Base-by-base conservation (phyloP, 2,797 vertebrate species). In the Sebastes glaucus region DNA sequence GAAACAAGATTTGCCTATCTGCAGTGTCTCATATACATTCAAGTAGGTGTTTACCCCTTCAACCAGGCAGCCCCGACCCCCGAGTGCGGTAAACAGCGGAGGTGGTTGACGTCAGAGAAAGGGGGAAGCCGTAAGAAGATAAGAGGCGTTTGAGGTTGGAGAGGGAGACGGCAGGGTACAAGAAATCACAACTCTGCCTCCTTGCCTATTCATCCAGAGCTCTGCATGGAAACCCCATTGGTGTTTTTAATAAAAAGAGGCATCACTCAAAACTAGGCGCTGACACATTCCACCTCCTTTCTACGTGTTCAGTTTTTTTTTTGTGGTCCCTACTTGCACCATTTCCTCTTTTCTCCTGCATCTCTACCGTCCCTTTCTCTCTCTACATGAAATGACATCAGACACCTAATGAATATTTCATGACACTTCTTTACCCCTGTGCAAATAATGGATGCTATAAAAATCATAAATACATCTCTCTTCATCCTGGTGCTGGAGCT, bases 331-430 rank as follows among this genome's bases (percentile, higher is more conserved):
- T 13, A 27, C 61, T 71, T 81, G 57, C 32, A 32, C 49, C 63
- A 18, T 70, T 81, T 71, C 61, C 20, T 33, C 63, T 83, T 78
- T 83, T 62, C 76, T 52, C 28, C 46, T 30, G 73, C 77, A 80
- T 85, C 55, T 61, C 74, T 38, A n/a, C 76, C 33, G 49, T 73
- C 30, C 61, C 56, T 74, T 80, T 87, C 79, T 74, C 27, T 68
- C 27, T 66, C 66, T 55, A 75, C 76, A 75, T 84, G 81, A 90
- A 89, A 86, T 88, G 81, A 89, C 89, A 93, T 89, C 87, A 91
- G 87, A 88, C 74, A 80, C 77, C 65, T 81, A 62, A 93, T 93
- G 81, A 78, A 93, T 94, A 91, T 91, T 93, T 89, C 83, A 94
- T 89, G 83, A 74, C 67, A 63, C 75, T 78, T 87, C 72, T 84